Conservation (phyloP, 2,797 vertebrate species). For the Dicrostonyx torquatus region DNA sequence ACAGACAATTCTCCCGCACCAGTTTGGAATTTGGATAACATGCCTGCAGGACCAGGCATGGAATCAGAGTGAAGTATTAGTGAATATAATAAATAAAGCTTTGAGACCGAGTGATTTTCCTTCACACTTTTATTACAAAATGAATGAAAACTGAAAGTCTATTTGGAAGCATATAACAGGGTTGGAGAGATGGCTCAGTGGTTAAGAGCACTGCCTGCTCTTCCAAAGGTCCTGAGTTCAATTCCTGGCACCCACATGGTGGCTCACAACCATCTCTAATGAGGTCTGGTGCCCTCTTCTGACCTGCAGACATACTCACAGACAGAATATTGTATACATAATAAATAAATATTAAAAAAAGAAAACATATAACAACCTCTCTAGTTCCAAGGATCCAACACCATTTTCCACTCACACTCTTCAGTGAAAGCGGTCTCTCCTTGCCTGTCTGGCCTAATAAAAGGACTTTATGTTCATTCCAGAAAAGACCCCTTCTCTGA, state of each 20-base stretch:
- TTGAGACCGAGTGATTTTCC: conserved; percentile 11
- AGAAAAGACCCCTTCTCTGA: not conserved
- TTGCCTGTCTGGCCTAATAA: not conserved
- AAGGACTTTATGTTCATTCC: not conserved
- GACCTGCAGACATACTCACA: too few species aligned
- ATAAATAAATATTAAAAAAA: too few species aligned
- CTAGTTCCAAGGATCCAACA: not conserved
- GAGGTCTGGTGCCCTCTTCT: too few species aligned
- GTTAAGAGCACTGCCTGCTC: too few species aligned
- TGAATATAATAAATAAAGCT: not conserved
- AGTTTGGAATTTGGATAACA: conserved; percentile 59
- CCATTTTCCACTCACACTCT: not conserved
- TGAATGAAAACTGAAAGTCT: not conserved
- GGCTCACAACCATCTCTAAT: too few species aligned
- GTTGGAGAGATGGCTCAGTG: too few species aligned
- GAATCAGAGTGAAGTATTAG: conserved; percentile 14
- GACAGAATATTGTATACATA: too few species aligned
- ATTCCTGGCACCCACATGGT: too few species aligned
- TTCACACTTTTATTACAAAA: conserved; percentile 21
- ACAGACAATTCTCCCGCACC: too few species aligned
- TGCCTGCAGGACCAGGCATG: not conserved
- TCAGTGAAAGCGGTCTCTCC: not conserved
- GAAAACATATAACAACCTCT: not conserved
- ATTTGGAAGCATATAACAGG: not conserved
- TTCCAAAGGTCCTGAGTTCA: too few species aligned